These are phyloP conservation scores for Tichodroma muraria DNA, from an alignment of 2,113 vertebrate genomes.

Conservation along the genomic window DNA sequence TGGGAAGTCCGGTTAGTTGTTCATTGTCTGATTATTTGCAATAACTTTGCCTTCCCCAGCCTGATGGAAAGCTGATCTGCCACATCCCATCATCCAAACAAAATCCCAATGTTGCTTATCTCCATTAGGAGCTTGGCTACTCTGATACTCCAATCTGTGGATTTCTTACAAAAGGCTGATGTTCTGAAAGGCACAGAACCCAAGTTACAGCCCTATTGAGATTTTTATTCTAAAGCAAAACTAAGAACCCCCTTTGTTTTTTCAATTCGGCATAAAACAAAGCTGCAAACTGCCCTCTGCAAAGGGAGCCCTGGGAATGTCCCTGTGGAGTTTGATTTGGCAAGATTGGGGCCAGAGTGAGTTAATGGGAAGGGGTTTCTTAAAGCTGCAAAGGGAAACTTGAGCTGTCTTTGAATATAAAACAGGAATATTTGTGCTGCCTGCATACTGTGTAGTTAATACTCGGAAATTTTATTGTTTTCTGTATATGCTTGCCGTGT, in stretches of 20 bases:
- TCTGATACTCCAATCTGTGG: background rate
- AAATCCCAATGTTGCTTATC: background rate
- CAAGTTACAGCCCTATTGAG: rapidly evolving
- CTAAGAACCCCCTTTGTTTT: background rate
- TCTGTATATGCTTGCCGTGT: background rate
- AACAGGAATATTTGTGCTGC: background rate
- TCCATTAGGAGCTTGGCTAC: background rate
- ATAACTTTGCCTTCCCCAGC: background rate
- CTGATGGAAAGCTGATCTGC: background rate
- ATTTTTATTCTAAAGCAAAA: background rate
- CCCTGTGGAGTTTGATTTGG: background rate
- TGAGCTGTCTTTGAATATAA: background rate
- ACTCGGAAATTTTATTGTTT: background rate
- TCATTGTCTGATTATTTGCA: constrained; percentile 17
- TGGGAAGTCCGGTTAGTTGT: background rate
- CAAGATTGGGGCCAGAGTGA: background rate
- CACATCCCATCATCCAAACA: background rate
- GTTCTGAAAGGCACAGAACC: background rate
- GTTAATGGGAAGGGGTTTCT: background rate
- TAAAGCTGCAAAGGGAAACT: background rate
- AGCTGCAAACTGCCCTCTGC: background rate
- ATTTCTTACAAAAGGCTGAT: background rate
- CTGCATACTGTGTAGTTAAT: background rate
- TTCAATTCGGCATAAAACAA: background rate
- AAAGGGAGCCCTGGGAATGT: background rate